Percentiles rank a stretch among this genome's conserved stretches.
Evolutionary conservation across 1,140 invertebrate genomes (phyloP).

Genomic region (Tetraneura akinire): DNA sequence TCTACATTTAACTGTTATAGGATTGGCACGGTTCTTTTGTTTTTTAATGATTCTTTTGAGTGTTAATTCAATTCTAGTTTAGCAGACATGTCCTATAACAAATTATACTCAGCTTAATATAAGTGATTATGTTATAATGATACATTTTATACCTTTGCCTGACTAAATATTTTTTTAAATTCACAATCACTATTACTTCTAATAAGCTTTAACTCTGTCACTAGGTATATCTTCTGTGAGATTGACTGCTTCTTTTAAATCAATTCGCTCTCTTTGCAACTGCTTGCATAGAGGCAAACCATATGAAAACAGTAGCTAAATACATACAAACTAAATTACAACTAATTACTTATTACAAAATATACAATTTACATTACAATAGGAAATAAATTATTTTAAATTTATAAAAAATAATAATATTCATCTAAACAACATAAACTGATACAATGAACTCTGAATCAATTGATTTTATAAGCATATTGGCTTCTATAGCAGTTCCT

Average conservation of each 20-base stretch:
- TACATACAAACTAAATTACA: background rate
- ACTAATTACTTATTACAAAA: too few species aligned
- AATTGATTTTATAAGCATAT: too few species aligned
- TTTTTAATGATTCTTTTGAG: background rate
- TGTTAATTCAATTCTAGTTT: conserved; percentile 23
- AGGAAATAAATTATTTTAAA: too few species aligned
- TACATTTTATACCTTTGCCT: conserved; percentile 10
- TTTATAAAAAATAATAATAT: too few species aligned
- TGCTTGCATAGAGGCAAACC: background rate
- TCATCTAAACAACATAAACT: too few species aligned
- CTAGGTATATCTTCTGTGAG: background rate
- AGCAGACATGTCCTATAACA: background rate
- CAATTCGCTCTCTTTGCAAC: background rate
- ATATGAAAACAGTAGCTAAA: background rate
- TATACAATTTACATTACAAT: too few species aligned
- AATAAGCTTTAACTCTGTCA: background rate
- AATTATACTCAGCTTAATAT: too few species aligned
- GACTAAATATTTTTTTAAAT: background rate
- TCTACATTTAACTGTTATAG: background rate
- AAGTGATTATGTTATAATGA: background rate
- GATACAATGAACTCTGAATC: too few species aligned
- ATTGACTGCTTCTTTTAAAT: background rate
- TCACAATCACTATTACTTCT: background rate
- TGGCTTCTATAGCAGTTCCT: too few species aligned
- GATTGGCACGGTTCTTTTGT: conserved; percentile 10